Conservation (phyloP, 2,113 vertebrate genomes). For the Callipepla squamata region DNA sequence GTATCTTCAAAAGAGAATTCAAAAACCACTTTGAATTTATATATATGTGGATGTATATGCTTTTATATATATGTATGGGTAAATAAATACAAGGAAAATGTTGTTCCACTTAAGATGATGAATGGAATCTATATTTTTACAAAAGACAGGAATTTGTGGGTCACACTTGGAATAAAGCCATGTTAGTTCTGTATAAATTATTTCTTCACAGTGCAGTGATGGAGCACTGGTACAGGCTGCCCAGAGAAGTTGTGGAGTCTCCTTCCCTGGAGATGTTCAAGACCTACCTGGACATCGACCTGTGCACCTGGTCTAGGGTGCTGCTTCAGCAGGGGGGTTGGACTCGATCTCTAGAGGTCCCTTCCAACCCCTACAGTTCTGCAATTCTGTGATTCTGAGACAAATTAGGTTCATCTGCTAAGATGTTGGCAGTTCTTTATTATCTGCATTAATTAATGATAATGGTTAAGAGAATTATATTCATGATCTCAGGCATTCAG, state of each 20-base stretch:
- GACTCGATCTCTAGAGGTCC: no score
- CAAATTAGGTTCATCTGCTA: neutral
- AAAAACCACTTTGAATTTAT: neutral
- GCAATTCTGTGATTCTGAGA: no score
- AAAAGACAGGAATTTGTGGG: slow-evolving; percentile 17
- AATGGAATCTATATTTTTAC: slow-evolving; percentile 2
- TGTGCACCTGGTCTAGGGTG: no score
- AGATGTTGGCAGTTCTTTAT: slow-evolving; percentile 39
- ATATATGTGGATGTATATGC: neutral
- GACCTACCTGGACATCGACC: no score
- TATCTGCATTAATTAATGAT: slow-evolving; percentile 57
- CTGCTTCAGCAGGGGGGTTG: no score
- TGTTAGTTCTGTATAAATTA: slow-evolving; percentile 12
- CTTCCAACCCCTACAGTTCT: no score
- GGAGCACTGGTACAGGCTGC: no score
- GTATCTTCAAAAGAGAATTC: neutral
- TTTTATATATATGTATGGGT: neutral
- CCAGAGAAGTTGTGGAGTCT: no score
- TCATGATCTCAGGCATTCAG: neutral
- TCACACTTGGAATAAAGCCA: slow-evolving; percentile 27
- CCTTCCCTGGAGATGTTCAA: no score
- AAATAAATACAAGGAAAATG: neutral
- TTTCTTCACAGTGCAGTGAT: no score
- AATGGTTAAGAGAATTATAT: slow-evolving; percentile 46
- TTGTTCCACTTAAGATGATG: neutral